Conservation (phyloP, 2,113 vertebrate species). For the Tricholaema leucomelas region DNA sequence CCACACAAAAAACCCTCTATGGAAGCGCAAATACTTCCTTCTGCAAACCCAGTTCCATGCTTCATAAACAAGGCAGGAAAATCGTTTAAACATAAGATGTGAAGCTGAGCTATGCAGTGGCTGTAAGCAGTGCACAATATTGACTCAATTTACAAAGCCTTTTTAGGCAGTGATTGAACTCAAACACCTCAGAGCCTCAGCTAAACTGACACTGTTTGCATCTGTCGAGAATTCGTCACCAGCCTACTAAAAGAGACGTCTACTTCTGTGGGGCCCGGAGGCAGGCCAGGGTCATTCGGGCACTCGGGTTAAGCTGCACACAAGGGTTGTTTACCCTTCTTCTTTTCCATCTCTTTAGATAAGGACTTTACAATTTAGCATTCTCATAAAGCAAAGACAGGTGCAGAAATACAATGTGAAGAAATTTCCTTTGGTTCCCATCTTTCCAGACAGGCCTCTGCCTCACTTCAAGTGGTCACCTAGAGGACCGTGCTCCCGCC, state of each 20-base stretch:
- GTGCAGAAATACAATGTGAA: not conserved
- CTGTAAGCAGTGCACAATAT: not conserved
- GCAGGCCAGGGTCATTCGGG: not conserved
- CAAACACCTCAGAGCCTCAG: not conserved
- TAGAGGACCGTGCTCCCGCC: not conserved
- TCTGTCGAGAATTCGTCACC: not conserved
- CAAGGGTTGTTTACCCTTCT: not conserved
- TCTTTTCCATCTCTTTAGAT: not conserved
- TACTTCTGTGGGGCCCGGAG: not conserved
- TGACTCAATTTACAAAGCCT: not conserved
- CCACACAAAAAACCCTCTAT: not conserved
- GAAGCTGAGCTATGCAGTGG: not conserved
- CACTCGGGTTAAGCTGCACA: not conserved
- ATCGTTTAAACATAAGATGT: not conserved
- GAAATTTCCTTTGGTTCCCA: not conserved
- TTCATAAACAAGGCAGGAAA: not conserved
- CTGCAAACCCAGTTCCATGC: not conserved
- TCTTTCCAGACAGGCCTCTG: not conserved
- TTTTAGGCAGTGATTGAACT: not conserved
- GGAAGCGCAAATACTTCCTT: not conserved
- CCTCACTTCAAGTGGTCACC: not conserved
- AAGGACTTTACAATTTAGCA: not conserved
- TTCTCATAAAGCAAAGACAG: not conserved
- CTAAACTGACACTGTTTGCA: not conserved
- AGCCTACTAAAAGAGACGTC: not conserved